phyloP scores from a whole-genome alignment of 2,113 vertebrate genomes.

The Triplophysa tibetana region DNA sequence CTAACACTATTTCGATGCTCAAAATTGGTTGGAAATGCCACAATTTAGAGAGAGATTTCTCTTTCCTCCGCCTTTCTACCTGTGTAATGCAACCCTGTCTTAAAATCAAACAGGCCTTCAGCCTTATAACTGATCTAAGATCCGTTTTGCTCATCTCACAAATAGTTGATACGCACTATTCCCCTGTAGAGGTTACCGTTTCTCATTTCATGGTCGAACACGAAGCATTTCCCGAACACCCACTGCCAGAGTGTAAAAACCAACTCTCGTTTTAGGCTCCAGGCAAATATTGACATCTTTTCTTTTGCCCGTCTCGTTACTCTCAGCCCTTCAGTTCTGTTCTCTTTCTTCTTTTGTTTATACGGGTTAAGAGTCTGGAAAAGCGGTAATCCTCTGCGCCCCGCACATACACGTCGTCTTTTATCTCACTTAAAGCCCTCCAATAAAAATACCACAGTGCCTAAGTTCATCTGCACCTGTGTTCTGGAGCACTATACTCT shows the following conservation, averaged over 20 bases:
- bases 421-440: conserved; percentile 62
- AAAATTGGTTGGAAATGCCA: too few species aligned
- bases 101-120: conserved; percentile 1
- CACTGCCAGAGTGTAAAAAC: conserved; percentile 51
- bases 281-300: conserved; percentile 73
- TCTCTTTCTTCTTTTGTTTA: conserved; percentile 65
- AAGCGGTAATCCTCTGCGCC: conserved; percentile 73
- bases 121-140: conserved; percentile 11
- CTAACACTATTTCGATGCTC: too few species aligned
- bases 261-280: conserved; percentile 74
- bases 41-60: too few species aligned
- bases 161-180: not conserved
- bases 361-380: conserved; percentile 71
- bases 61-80: too few species aligned
- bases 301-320: conserved; percentile 5
- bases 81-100: not conserved
- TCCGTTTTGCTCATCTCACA: not conserved
- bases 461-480: conserved; percentile 81
- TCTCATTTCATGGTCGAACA: conserved; percentile 1
- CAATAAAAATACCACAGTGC: conserved; percentile 76
- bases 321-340: conserved; percentile 48
- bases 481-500: conserved; percentile 73
- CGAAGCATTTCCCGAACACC: conserved; percentile 53
- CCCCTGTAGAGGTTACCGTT: not conserved
- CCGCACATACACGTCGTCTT: conserved; percentile 59